Evolutionary conservation across 2,797 vertebrate species (phyloP), one percentile per base, ranked within the genome.

Genomic region (Nannoperca obscura): DNA sequence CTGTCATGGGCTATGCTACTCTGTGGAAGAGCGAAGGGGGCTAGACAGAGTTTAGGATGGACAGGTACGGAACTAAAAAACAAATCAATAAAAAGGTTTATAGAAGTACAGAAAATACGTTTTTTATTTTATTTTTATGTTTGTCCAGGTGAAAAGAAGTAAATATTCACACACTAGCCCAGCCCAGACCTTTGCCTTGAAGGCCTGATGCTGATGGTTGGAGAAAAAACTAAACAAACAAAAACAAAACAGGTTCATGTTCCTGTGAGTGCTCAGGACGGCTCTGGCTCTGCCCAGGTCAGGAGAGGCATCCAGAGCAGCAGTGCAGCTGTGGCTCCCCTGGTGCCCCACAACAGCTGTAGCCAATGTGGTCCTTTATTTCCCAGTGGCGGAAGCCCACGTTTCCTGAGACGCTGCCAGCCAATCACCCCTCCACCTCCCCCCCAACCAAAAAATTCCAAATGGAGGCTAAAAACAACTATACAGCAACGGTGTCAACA

Each of bases 401-500:
- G 85, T 77, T 94, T 94, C 88, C 91, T 88, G 78, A 88, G 71
- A 86, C 83, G 36, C 90, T 93, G 93, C 90, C 93, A 91, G 71
- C 88, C 78, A 87, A 88, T 90, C 91, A 75, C 70, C 71, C 40
- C 57, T 55, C 59, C 78, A 24, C 74, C 68, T 64, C 34, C 81
- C 65, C 62, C 65, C 62, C 17, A 58, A 76, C 49, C 57, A 93
- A 86, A 72, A 94, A 94, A 96, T 96, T 95, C 95, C 94, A 94
- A 89, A 81, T 86, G 71, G 85, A 92, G 93, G 91, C 94, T 95
- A 96, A 96, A 96, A 96, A 95, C 95, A 96, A 96, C 88, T 87
- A 92, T 87, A 80, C 68, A 78, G 83, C 96, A 97, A 97, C 96
- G 97, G 96, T 93, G 95, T 94, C 95, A 97, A 97, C 95, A 96